phyloP scores from a whole-genome alignment of 1,140 invertebrate genomes.

The Zeugodacus cucurbitae region DNA sequence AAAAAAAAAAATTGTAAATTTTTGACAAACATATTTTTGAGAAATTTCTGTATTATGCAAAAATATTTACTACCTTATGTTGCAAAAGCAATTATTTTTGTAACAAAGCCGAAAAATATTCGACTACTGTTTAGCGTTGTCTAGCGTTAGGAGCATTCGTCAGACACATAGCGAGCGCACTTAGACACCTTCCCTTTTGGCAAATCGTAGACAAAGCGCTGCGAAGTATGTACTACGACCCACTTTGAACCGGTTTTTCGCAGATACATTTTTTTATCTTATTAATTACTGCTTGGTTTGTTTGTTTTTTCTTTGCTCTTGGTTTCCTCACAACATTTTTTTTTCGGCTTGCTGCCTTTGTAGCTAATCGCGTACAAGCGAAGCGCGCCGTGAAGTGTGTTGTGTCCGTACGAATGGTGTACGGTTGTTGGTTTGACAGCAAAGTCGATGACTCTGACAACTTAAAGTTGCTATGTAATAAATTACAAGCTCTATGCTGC shows the following conservation, averaged over 20 bases:
- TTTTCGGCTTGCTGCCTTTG: neutral
- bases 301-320: neutral
- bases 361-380: neutral
- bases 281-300: neutral
- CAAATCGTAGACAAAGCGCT: neutral
- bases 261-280: neutral
- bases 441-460: slow-evolving; percentile 32
- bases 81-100: neutral
- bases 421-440: neutral
- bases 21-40: too few species aligned
- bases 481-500: neutral
- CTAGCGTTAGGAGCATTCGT: neutral
- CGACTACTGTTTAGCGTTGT: neutral
- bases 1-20: neutral
- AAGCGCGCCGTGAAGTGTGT: neutral
- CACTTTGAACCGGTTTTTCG: slow-evolving; percentile 29
- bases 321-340: neutral
- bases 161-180: neutral
- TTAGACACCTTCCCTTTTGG: neutral
- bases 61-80: neutral
- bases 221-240: slow-evolving; percentile 17
- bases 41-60: neutral
- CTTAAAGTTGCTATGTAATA: neutral
- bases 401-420: neutral
- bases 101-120: neutral